Base-by-base conservation (phyloP, 2,797 vertebrate species). In the Darevskia mixta region DNA sequence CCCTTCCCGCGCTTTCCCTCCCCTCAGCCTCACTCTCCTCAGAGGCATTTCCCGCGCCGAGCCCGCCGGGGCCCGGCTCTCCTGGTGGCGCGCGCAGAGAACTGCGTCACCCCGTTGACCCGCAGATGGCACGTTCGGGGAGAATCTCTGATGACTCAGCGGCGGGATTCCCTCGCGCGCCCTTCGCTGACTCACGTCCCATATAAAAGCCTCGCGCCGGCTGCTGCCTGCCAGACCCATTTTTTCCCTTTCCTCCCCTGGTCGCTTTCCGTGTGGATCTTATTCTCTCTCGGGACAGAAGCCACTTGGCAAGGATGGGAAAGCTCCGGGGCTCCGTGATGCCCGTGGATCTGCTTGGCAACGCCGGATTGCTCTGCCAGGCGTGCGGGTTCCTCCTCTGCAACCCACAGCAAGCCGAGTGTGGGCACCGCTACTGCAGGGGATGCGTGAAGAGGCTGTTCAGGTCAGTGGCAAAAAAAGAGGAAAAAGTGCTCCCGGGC, bases 391-490 rank as follows among this genome's bases (percentile, higher is more conserved):
- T 89, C 64, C 86, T 92, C 38, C 86, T 92, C 32, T 32, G 86
- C 83, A 45, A 75, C 29, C 90, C 91, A 8, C 87, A 86, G 58
- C 91, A 92, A 66, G 86, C 89, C 6, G 87, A 87, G 9, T 92
- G 91, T 13, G 91, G 90, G 4, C 91, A 92, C 10, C 90, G 86
- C 8, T 89, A 92, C 88, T 92, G 91, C 79, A 23, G 72, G 5
- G 64, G 66, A 7, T 91, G 91, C 7, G 85, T 89, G 18, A 72
- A 66, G 20, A n/a, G 8, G 32, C 67, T 89, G 35, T 85, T 92
- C 71, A 76, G 82, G 91, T 92, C 43, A 91, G 91, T 38, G 38
- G 27, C 11, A 73, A 38, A 38, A 32, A 49, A 43, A 7, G 43
- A 8, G 43, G 2, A 2, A 5, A 4, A 15, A 55, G 13, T 55